Percentiles rank a stretch among this genome's conserved stretches.
These are phyloP conservation scores for Remorina albescens DNA, from an alignment of 2,797 vertebrate species.

Conservation along the genomic window DNA sequence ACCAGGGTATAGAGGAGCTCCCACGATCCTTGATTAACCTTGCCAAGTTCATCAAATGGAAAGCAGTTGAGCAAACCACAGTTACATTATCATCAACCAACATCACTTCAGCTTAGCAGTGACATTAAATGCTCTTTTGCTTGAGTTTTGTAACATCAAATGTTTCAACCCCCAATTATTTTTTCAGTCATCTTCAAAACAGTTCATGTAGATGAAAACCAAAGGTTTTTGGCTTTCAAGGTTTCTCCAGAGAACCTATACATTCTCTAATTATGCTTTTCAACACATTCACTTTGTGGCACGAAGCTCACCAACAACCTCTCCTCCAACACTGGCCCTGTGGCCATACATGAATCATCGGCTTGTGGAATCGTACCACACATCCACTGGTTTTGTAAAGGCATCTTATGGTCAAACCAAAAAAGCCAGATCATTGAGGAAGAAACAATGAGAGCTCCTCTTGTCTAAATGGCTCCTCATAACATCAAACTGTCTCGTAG, in stretches of 20 bases:
- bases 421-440: conserved; percentile 22
- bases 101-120: conserved; percentile 15
- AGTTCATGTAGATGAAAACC: conserved; percentile 27
- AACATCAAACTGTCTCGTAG: conserved; percentile 10
- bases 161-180: conserved; percentile 40
- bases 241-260: conserved; percentile 31
- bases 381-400: conserved; percentile 41
- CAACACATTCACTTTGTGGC: conserved; percentile 32
- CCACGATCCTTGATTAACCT: conserved; percentile 42
- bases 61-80: conserved; percentile 51
- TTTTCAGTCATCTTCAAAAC: conserved; percentile 42
- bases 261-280: conserved; percentile 28
- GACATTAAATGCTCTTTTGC: conserved; percentile 23
- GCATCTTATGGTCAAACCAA: conserved; percentile 14
- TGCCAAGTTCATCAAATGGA: conserved; percentile 58
- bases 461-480: conserved; percentile 6
- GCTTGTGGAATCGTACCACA: conserved; percentile 31
- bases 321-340: conserved; percentile 30
- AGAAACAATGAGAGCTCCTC: conserved; percentile 8
- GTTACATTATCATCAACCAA: conserved; percentile 27
- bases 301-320: conserved; percentile 11
- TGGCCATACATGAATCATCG: conserved; percentile 51
- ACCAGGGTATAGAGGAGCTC: conserved; percentile 42
- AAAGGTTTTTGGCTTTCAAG: conserved; percentile 26
- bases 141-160: conserved; percentile 43